These are phyloP conservation scores for Caenorhabditis afra DNA, from an alignment of 2,888 invertebrate genomes.

Conservation along the genomic window DNA sequence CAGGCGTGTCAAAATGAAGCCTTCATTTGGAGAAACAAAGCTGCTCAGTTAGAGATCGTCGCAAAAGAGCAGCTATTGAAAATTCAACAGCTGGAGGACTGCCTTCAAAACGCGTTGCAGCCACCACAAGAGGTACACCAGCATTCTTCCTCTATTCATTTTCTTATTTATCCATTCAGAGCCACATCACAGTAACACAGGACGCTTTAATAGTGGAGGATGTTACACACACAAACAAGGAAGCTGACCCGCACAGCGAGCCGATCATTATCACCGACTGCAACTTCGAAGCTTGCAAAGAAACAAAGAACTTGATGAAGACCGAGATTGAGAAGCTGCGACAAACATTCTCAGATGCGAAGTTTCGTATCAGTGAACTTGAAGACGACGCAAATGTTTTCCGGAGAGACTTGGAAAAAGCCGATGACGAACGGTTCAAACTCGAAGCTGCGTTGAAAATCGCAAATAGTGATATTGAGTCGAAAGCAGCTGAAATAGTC, in stretches of 20 bases:
- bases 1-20: conserved; percentile 80
- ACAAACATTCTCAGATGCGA: conserved; percentile 67
- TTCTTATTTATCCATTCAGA: conserved; percentile 23
- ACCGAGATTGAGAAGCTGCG: conserved; percentile 73
- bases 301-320: conserved; percentile 67
- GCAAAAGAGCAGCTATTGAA: conserved; percentile 76
- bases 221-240: conserved; percentile 23
- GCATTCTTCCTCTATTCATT: not conserved
- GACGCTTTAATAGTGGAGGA: conserved; percentile 52
- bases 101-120: conserved; percentile 36
- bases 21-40: conserved; percentile 79
- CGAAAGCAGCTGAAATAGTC: conserved; percentile 72
- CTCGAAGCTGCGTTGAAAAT: conserved; percentile 46
- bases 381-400: conserved; percentile 70
- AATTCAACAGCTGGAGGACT: conserved; percentile 54
- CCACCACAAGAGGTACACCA: conserved; percentile 21
- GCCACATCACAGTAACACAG: conserved; percentile 39
- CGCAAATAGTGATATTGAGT: conserved; percentile 64
- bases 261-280: conserved; percentile 69
- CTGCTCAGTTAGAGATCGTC: conserved; percentile 78
- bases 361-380: conserved; percentile 66
- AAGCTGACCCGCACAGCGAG: conserved; percentile 38
- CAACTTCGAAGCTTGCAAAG: conserved; percentile 65
- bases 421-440: conserved; percentile 61
- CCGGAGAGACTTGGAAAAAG: conserved; percentile 62